Evolutionary conservation across 2,797 vertebrate genomes (phyloP).

Genomic region (Syngnathus acus): DNA sequence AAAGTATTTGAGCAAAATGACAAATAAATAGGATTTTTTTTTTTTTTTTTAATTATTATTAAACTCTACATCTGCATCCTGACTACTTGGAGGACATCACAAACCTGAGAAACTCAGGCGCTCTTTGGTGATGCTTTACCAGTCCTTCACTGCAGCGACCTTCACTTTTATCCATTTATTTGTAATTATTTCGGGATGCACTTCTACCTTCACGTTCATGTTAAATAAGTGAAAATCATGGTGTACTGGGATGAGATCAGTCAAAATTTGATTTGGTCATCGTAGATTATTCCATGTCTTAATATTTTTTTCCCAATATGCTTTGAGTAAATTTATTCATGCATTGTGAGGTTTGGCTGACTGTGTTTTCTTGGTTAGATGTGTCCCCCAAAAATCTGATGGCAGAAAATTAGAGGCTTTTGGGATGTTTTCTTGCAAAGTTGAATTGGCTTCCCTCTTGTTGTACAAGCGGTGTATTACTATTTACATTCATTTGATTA

Average conservation of each 20-base stretch:
- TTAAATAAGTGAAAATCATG: background rate
- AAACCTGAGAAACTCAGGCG: background rate
- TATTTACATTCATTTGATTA: background rate
- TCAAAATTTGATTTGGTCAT: background rate
- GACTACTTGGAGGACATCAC: background rate
- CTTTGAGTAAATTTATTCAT: background rate
- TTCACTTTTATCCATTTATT: too few relatives aligned
- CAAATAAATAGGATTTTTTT: background rate
- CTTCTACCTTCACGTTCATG: background rate
- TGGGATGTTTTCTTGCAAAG: background rate
- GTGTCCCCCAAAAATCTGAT: background rate
- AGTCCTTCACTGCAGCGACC: too few relatives aligned
- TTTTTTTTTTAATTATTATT: background rate
- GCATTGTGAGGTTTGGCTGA: background rate
- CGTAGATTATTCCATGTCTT: background rate
- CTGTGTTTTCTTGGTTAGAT: background rate
- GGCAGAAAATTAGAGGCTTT: background rate
- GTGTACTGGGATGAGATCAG: background rate
- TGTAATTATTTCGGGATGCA: too few relatives aligned
- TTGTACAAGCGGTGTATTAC: background rate
- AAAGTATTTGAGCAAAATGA: background rate
- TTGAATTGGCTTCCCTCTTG: background rate
- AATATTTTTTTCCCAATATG: background rate
- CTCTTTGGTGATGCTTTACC: too few relatives aligned
- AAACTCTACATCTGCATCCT: background rate